Conservation (phyloP, 2,113 vertebrate species). For the Semicossyphus pulcher region DNA sequence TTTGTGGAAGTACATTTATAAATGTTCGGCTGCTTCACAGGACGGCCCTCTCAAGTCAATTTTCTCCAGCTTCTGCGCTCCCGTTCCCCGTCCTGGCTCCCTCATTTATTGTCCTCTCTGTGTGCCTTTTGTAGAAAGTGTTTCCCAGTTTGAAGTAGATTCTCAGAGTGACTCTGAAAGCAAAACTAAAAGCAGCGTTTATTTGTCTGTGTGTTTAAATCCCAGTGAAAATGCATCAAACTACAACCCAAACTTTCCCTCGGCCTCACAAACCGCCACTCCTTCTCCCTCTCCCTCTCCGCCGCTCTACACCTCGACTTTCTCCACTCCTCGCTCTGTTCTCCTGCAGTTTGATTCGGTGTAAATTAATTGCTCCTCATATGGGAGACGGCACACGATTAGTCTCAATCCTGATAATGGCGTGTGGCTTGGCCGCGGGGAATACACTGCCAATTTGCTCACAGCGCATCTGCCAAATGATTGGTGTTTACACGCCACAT, state of each 20-base stretch:
- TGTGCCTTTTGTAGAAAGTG: slow-evolving; percentile 41
- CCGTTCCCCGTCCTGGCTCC: not conserved
- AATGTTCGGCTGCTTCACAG: slow-evolving; percentile 53
- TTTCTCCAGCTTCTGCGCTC: slow-evolving; percentile 28
- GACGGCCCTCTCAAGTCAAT: slow-evolving; percentile 40
- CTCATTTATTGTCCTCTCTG: slow-evolving; percentile 25
- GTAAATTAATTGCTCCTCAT: slow-evolving; percentile 88
- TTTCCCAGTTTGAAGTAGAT: slow-evolving; percentile 23
- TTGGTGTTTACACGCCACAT: slow-evolving; percentile 86
- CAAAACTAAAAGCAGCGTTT: slow-evolving; percentile 23
- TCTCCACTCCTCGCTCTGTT: slow-evolving; percentile 50
- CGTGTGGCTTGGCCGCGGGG: slow-evolving; percentile 81
- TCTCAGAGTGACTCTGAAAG: slow-evolving; percentile 3
- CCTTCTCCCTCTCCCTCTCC: not conserved
- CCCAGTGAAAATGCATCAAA: slow-evolving; percentile 8
- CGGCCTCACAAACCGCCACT: not conserved
- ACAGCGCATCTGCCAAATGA: slow-evolving; percentile 87
- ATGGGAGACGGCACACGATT: slow-evolving; percentile 85
- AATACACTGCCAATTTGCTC: slow-evolving; percentile 85
- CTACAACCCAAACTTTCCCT: not conserved
- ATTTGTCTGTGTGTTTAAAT: slow-evolving; percentile 18
- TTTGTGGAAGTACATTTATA: slow-evolving; percentile 62
- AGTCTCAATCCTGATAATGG: slow-evolving; percentile 88
- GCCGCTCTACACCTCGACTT: slow-evolving; percentile 7
- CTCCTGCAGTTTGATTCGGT: slow-evolving; percentile 80